Evolutionary conservation across 2,113 vertebrate species (phyloP).

Genomic region (Alectura lathami): DNA sequence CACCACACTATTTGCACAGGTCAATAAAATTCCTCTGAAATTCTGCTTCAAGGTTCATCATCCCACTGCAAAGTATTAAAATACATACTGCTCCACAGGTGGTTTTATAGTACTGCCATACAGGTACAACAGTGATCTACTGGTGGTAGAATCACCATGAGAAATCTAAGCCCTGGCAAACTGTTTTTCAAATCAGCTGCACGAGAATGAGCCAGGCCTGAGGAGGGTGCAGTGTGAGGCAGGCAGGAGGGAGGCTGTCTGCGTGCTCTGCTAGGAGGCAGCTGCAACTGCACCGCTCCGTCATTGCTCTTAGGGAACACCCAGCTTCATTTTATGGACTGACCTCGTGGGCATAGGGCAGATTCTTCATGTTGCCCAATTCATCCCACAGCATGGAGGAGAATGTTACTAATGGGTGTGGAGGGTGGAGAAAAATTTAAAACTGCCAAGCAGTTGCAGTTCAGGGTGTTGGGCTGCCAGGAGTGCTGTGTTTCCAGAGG

Average conservation of each 20-base stretch:
- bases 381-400: neutral
- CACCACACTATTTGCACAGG: neutral
- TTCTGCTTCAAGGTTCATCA: neutral
- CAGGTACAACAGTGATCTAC: neutral
- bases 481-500: neutral
- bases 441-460: neutral
- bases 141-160: neutral
- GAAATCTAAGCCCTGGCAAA: neutral
- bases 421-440: neutral
- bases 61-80: neutral
- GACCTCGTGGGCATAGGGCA: neutral
- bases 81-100: neutral
- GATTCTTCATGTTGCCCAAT: conserved; percentile 1
- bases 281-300: neutral
- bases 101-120: neutral
- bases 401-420: neutral
- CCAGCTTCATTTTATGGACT: conserved; percentile 25
- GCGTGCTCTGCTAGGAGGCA: neutral
- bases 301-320: conserved; percentile 15
- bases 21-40: neutral
- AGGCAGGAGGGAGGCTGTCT: neutral
- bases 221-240: neutral
- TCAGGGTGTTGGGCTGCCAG: neutral
- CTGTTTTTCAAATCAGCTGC: neutral
- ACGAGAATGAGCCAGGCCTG: neutral